Evolutionary conservation across 1,140 invertebrate species (phyloP), one percentile per base, ranked within the genome.

Genomic region (Melitaea cinxia): DNA sequence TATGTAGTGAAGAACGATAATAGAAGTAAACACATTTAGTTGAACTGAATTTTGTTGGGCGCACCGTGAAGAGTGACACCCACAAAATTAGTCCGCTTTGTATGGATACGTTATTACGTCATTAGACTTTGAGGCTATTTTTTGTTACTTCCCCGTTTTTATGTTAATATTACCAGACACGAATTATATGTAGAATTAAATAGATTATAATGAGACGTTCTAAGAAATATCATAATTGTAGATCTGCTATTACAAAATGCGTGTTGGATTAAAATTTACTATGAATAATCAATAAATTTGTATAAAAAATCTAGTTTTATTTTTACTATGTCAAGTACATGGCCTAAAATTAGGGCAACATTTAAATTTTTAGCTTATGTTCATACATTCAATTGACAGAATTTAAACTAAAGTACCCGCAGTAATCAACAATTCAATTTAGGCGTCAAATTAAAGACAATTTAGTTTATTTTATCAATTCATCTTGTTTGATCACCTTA

Each of bases 11-110:
- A 33, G 30, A 33, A 33, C 6, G 7, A 33, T 33, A 33, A 33
- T 33, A 33, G 14, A 28, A 28, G 10, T 1, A 26, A 23, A 23
- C 21, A 35, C n/a, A 14, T 39, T 4, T 39, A 54, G 17, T 14
- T 53, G 9, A 15, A 19, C 21, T n/a, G 30, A 19, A 61, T 61
- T 49, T 26, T n/a, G 19, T 23, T 47, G 42, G 6, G 12, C 21
- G 21, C 19, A 62, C 35, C 7, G 59, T 62, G 50, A 62, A 39
- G 56, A 66, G 35, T 66, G 64, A 66, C 64, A 66, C 35, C 37
- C 37, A 59, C 64, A 10, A 63, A 69, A 63, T 55, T 63, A 61
- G 64, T 61, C 45, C 52, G 59, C 50, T 58, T 58, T 54, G 35
- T 62, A 24, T 42, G 35, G 59, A 54, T 35, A 50, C 58, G 58